phyloP scores from a whole-genome alignment of 2,113 vertebrate species.

The Malaclemys terrapin region DNA sequence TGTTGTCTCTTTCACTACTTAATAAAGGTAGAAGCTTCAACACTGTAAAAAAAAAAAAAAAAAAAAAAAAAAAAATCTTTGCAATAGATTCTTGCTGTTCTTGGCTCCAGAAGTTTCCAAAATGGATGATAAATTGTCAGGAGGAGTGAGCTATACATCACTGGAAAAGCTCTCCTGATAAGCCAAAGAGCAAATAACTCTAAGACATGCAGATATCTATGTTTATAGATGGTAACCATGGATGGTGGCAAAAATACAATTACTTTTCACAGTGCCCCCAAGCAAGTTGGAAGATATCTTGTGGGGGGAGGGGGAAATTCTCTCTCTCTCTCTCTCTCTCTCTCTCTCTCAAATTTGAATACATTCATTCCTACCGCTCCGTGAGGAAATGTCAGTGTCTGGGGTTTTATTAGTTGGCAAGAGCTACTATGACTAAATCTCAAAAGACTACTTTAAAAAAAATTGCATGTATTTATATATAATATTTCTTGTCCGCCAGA shows the following conservation, averaged over 20 bases:
- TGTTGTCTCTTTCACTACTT: slow-evolving; percentile 21
- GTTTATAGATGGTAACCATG: slow-evolving; percentile 59
- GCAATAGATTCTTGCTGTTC: slow-evolving; percentile 57
- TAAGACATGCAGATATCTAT: background rate
- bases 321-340: background rate
- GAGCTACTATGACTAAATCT: slow-evolving; percentile 25
- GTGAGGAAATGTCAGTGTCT: background rate
- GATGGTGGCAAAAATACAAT: slow-evolving; percentile 17
- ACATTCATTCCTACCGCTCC: background rate
- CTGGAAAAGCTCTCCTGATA: background rate
- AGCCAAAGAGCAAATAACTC: slow-evolving; percentile 33
- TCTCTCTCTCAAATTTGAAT: background rate
- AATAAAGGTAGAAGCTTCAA: slow-evolving; percentile 7
- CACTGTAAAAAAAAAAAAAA: background rate
- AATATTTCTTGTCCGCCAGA: background rate
- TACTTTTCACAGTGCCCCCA: slow-evolving; percentile 3
- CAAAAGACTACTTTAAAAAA: background rate
- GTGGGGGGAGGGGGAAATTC: background rate
- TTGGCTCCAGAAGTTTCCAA: slow-evolving; percentile 40
- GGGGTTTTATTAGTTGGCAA: slow-evolving; percentile 48
- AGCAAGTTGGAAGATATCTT: slow-evolving; percentile 17
- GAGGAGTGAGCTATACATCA: background rate
- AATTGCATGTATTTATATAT: slow-evolving; percentile 38
- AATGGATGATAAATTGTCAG: slow-evolving; percentile 2
- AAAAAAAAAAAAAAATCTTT: slow-evolving; percentile 42